Percentiles rank a stretch among this genome's conserved stretches.
Conservation (phyloP, 2,797 vertebrate species). For the Tragelaphus oryx region DNA sequence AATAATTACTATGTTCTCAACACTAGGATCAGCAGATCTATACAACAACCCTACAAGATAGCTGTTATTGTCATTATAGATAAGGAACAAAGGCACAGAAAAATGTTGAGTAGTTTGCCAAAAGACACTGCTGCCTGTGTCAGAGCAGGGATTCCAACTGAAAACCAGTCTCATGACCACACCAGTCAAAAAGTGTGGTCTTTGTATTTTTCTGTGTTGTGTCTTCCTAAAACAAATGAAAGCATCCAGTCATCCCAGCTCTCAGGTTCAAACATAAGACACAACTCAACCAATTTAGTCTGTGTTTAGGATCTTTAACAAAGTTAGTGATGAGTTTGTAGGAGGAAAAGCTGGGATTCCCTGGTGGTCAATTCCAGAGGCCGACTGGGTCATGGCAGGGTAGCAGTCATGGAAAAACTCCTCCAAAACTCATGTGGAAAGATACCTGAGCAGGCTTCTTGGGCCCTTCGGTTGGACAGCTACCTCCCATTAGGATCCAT, state of each 20-base stretch:
- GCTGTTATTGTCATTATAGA: neutral
- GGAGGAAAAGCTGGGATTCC: neutral
- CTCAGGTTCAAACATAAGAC: neutral
- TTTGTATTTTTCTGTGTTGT: neutral
- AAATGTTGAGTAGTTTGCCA: slow-evolving; percentile 5
- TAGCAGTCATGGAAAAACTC: neutral
- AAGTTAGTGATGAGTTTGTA: neutral
- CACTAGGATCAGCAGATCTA: neutral
- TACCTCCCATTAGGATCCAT: neutral
- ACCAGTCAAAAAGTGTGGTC: neutral
- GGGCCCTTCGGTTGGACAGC: neutral
- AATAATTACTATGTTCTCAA: neutral
- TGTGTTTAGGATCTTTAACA: neutral
- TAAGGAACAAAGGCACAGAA: neutral
- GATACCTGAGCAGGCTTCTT: neutral
- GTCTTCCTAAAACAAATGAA: neutral
- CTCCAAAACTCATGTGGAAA: neutral
- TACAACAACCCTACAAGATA: neutral
- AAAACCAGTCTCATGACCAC: neutral
- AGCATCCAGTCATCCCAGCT: neutral
- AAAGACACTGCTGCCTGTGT: neutral
- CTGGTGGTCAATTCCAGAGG: neutral
- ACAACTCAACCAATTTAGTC: neutral
- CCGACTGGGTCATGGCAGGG: neutral
- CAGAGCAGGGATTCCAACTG: neutral